Conservation (phyloP, 2,113 vertebrate species). For the Salvelinus fontinalis region DNA sequence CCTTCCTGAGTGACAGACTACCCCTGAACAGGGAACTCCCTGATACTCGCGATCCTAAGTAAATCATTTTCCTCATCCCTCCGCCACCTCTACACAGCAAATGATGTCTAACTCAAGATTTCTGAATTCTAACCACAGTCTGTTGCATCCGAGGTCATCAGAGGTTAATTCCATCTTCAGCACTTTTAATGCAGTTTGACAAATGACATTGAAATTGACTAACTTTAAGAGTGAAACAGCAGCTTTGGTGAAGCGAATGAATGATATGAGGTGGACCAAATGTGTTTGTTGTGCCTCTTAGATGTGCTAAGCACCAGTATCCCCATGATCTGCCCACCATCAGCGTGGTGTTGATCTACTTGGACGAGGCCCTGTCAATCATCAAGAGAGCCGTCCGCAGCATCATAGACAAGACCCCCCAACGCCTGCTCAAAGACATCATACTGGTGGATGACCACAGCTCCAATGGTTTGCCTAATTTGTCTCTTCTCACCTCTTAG, state of each 20-base stretch:
- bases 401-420: slow-evolving; percentile 60
- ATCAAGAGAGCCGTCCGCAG: slow-evolving; percentile 64
- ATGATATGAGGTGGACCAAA: not conserved
- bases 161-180: too few relatives aligned
- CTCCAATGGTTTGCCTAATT: slow-evolving; percentile 58
- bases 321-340: slow-evolving; percentile 61
- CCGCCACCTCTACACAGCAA: not conserved
- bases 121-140: too few relatives aligned
- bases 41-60: slow-evolving; percentile 66
- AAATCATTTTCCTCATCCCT: not conserved
- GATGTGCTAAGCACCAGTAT: slow-evolving; percentile 33
- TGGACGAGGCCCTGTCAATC: slow-evolving; percentile 68
- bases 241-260: too few relatives aligned
- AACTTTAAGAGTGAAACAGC: too few relatives aligned
- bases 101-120: too few relatives aligned
- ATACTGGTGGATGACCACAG: slow-evolving; percentile 73
- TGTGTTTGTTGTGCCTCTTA: not conserved
- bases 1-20: slow-evolving; percentile 70
- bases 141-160: too few relatives aligned
- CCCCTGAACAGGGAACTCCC: slow-evolving; percentile 68
- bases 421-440: slow-evolving; percentile 67
- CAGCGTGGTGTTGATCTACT: slow-evolving; percentile 68
- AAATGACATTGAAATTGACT: too few relatives aligned
- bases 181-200: too few relatives aligned
- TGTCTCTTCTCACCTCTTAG: not conserved